Evolutionary conservation across 1,140 invertebrate genomes (phyloP).

Genomic region (Drosophila saltans): DNA sequence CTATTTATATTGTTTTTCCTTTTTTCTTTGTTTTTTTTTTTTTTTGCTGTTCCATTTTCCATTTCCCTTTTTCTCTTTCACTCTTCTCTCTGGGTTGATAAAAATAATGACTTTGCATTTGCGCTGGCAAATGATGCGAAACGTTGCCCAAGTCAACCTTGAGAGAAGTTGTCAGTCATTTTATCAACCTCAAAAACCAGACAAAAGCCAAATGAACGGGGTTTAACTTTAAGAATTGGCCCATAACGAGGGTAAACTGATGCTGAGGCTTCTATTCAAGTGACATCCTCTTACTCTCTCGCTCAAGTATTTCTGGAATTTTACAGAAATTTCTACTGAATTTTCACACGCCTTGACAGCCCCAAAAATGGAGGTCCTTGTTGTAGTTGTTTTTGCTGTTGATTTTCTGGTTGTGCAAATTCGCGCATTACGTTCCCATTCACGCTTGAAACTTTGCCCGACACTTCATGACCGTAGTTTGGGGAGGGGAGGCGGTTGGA

Average conservation of each 20-base stretch:
- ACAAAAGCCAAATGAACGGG: constrained; percentile 31
- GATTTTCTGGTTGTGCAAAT: constrained; percentile 37
- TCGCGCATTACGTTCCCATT: constrained; percentile 43
- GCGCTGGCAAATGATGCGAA: constrained; percentile 33
- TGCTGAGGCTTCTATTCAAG: no score
- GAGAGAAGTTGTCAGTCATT: constrained; percentile 66
- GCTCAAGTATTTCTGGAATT: constrained; percentile 12
- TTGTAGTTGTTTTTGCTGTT: constrained; percentile 16
- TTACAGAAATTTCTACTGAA: constrained; percentile 15
- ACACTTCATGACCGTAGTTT: background rate
- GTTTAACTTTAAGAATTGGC: constrained; percentile 34
- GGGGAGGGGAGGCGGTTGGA: background rate
- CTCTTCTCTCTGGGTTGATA: background rate
- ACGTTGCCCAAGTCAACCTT: constrained; percentile 5
- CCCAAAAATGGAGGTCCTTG: background rate
- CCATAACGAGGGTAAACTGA: background rate
- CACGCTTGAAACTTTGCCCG: constrained; percentile 7
- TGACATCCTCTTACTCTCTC: constrained; percentile 4
- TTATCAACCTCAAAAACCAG: constrained; percentile 57
- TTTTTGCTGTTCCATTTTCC: constrained; percentile 13
- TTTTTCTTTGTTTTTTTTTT: constrained; percentile 12
- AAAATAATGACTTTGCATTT: constrained; percentile 14
- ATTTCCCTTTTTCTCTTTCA: background rate
- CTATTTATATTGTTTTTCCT: constrained; percentile 54
- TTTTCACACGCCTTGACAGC: constrained; percentile 20